Base-by-base conservation (phyloP, 2,113 vertebrate genomes). In the Leuciscus idus region DNA sequence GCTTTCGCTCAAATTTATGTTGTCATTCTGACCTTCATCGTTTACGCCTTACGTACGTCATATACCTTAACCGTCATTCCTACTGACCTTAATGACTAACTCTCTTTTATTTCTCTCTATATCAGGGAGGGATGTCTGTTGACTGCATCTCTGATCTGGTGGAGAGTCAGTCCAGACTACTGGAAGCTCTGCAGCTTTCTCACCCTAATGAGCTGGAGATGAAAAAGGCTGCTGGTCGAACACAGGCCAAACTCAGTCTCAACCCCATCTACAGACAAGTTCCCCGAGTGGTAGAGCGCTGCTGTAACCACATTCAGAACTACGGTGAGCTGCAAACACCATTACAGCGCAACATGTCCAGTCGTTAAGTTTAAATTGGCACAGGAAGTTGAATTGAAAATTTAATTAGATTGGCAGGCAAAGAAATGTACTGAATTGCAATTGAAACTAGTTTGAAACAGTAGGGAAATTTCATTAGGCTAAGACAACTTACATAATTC, bases 201-300 rank as follows among this genome's bases (percentile, higher is more conserved):
- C 96, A 97, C 89, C 96, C 96, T 0, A 94, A 95, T 0, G 97
- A 98, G 90, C 94, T 97, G 91, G 92, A 95, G 48, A 90, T 95
- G 8, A 94, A 92, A 90, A 95, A 96, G 84, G 91, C 93, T 0
- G 4, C 93, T 2, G 95, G 92, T 74, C 92, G 93, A 19, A 92
- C 91, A 48, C 95, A 94, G 84, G 92, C 88, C 88, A 92, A 85
- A 4, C 92, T 98, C 87, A 97, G 97, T 90, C 95, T 99, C 84
- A 98, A 99, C 91, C 97, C 97, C 52, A 95, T 99, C 91, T 95
- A 91, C 91, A 93, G 95, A 12, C 97, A 98, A 92, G 96, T 99
- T n/a, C 97, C 97, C 0, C 94, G 95, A 0, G 93, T 98, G 0
- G 93, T 99, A 91, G 97, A 99, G 90, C 91, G 94, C 28, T 99